Evolutionary conservation across 2,113 vertebrate species (phyloP).

Genomic region (Empidonax alnorum): DNA sequence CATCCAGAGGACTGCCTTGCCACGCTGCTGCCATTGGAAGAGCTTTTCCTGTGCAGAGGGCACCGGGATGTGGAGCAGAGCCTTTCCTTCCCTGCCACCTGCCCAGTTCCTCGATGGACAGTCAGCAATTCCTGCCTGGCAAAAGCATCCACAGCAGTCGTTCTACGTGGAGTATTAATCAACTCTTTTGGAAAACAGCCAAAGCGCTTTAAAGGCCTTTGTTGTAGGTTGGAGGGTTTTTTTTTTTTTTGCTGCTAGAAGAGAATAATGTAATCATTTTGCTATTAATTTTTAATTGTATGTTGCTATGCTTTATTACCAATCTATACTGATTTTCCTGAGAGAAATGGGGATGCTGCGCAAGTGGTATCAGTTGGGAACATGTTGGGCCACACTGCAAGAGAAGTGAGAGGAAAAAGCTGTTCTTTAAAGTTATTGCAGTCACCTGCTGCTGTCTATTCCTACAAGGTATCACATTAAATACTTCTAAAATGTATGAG

Average conservation of each 20-base stretch:
- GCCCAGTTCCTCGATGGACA: not conserved
- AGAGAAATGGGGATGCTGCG: not conserved
- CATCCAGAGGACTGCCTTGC: not conserved
- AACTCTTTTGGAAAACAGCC: constrained; percentile 19
- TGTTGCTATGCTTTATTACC: constrained; percentile 23
- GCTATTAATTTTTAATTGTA: constrained; percentile 50
- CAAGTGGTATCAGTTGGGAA: not conserved
- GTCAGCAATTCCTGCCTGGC: not conserved
- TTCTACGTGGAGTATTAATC: not conserved
- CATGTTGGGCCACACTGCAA: not conserved
- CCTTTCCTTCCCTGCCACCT: not conserved
- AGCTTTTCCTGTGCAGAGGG: not conserved
- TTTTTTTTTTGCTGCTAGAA: not conserved
- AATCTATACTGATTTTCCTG: constrained; percentile 1
- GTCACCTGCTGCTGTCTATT: not conserved
- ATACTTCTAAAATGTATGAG: not conserved
- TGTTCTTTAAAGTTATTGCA: not conserved
- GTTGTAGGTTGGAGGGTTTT: not conserved
- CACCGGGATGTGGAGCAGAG: not conserved
- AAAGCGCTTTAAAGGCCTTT: constrained; percentile 23
- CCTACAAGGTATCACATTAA: not conserved
- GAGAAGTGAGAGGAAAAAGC: not conserved
- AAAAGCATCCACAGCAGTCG: not conserved
- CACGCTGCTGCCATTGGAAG: not conserved
- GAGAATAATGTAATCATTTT: constrained; percentile 24